Evolutionary conservation across 2,888 invertebrate species (phyloP), one percentile per base, ranked within the genome.

Genomic region (Aspidiotus rigidus): DNA sequence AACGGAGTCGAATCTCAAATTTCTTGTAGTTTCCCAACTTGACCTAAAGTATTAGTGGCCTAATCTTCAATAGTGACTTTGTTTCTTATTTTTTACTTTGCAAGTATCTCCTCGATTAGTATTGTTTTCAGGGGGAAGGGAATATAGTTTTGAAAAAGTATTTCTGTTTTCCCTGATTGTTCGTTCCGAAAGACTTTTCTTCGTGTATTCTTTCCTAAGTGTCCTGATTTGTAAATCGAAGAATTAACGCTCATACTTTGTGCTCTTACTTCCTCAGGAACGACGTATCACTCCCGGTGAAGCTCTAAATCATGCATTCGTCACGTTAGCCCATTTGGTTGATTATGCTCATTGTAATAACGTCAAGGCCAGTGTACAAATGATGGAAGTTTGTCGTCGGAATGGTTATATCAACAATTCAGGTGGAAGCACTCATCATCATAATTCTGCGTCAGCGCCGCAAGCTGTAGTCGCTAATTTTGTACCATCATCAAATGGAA

Each of bases 321-420:
- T 96, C 57, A 89, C 91, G 53, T 82, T 97, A 73, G 90, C 92
- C 0, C 96, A 97, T 79, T 83, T 97, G 69, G 89, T 94, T 7
- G 96, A 97, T 79, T 97, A 95, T 80, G 93, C 94, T 13, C 95
- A 96, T 78, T 95, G 95, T 79, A 92, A 93, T 80, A 95, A 94
- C 79, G 95, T 96, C 39, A 96, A 97, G 80, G 93, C 95, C 28
- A 93, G 93, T 76, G 93, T 96, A 16, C 93, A 95, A 79, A 95
- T 96, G 90, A 97, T 97, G 96, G 96, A 97, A 64, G 84, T 84
- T 74, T 83, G 88, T 79, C 78, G 86, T 75, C 77, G 77, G 71
- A 75, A 79, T 39, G 75, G 78, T 15, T 69, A 55, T 49, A 44
- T 42, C 17, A 62, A 62, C 42, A 69, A 49, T 57, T 74, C 79